Evolutionary conservation across 2,888 invertebrate species (phyloP).

Genomic region (Pardosa pseudoannulata): DNA sequence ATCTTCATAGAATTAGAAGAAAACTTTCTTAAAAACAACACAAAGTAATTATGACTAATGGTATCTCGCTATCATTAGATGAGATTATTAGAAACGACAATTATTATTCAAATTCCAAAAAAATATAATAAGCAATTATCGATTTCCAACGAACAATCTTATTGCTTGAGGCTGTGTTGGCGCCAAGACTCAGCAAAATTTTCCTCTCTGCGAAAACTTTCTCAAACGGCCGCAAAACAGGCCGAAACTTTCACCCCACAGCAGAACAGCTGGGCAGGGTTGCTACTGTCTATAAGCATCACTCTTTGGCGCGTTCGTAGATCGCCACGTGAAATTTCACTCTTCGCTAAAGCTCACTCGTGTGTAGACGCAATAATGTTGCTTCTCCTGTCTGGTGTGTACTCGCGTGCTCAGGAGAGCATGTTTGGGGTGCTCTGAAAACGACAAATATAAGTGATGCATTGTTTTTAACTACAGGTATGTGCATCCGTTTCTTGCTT

Average conservation of each 20-base stretch:
- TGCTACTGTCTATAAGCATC: background rate
- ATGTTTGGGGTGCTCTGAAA: slow-evolving; percentile 1
- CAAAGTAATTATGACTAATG: no score
- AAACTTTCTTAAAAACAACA: no score
- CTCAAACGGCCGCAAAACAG: background rate
- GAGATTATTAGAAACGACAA: no score
- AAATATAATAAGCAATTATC: no score
- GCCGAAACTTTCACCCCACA: background rate
- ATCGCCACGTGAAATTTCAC: background rate
- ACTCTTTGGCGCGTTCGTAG: background rate
- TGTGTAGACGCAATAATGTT: background rate
- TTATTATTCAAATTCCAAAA: no score
- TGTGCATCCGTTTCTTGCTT: background rate
- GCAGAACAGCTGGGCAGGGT: background rate
- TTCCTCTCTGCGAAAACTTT: no score
- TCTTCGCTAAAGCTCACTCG: background rate
- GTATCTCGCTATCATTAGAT: no score
- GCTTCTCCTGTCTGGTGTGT: background rate
- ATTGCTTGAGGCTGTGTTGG: no score
- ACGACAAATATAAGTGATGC: background rate
- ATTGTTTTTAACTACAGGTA: slow-evolving; percentile 12
- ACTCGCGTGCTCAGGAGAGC: background rate
- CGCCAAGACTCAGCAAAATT: no score
- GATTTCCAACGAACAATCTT: no score
- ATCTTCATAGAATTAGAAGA: no score